A percentile compares a stretch with the other conserved stretches of the same genome.
phyloP scores from a whole-genome alignment of 2,797 vertebrate genomes.

The Ataeniobius toweri region DNA sequence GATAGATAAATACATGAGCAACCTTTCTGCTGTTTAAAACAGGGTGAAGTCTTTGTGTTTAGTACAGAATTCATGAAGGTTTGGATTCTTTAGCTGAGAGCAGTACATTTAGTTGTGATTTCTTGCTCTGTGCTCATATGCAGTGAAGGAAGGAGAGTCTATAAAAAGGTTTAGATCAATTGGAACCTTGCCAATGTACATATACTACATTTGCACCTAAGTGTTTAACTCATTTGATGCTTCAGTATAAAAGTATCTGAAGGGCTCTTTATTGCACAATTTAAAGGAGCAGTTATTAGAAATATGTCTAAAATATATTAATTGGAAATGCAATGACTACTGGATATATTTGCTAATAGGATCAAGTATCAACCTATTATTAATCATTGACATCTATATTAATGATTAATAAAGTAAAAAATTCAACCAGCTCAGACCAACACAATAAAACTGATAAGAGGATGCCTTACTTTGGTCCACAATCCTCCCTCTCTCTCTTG shows the following conservation, averaged over 20 bases:
- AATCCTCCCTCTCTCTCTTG: too few relatives aligned
- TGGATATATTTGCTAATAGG: too few relatives aligned
- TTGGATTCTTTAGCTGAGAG: constrained; percentile 3
- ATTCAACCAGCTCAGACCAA: too few relatives aligned
- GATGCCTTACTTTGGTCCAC: too few relatives aligned
- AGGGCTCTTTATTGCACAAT: not conserved
- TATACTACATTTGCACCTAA: not conserved
- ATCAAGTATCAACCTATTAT: too few relatives aligned
- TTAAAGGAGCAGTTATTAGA: too few relatives aligned
- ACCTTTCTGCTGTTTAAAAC: constrained; percentile 16
- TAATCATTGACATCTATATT: too few relatives aligned
- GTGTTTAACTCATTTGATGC: too few relatives aligned
- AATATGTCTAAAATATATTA: too few relatives aligned
- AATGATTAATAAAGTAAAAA: too few relatives aligned
- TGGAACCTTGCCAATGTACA: not conserved
- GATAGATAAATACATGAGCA: not conserved
- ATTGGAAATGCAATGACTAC: too few relatives aligned
- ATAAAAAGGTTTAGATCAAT: not conserved
- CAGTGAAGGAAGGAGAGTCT: not conserved
- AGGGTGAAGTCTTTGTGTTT: not conserved
- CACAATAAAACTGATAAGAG: too few relatives aligned
- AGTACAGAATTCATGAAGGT: not conserved
- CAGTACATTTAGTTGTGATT: not conserved
- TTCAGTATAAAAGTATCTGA: not conserved
- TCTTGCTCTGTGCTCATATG: not conserved